phyloP scores from a whole-genome alignment of 2,113 vertebrate genomes.

The Myiagra hebetior region DNA sequence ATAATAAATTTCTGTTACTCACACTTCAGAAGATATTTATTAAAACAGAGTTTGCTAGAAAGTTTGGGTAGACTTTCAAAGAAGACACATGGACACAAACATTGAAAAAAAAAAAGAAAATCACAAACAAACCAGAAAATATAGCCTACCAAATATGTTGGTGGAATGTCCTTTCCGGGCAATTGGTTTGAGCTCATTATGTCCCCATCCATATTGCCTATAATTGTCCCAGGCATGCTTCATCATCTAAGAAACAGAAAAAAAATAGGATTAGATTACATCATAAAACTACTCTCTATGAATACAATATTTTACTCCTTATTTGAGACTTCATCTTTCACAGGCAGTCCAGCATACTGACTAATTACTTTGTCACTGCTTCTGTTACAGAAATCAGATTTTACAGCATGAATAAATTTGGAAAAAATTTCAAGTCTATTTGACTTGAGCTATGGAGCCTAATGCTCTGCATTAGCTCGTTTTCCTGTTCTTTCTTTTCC shows the following conservation, averaged over 20 bases:
- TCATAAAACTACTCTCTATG: background rate
- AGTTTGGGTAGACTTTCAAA: background rate
- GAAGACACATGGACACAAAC: background rate
- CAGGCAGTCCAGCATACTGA: background rate
- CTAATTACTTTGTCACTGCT: background rate
- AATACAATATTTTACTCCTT: background rate
- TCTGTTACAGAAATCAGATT: background rate
- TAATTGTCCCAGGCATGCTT: constrained; percentile 99
- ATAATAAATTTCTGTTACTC: background rate
- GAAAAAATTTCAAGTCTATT: background rate
- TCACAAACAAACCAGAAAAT: background rate
- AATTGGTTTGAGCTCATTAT: constrained; percentile 97
- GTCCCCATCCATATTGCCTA: constrained; percentile 93
- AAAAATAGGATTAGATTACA: background rate
- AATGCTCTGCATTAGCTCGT: background rate
- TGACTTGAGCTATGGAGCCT: background rate
- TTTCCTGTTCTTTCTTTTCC: background rate
- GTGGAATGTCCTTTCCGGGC: constrained; percentile 98
- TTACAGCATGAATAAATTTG: background rate
- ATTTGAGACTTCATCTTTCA: background rate
- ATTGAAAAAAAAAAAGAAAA: background rate
- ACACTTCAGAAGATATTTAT: background rate
- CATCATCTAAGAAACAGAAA: constrained; percentile 86
- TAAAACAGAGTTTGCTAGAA: background rate
- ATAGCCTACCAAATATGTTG: constrained; percentile 95